A percentile compares a stretch with the other conserved stretches of the same genome.
Evolutionary conservation across 2,113 vertebrate genomes (phyloP).

Genomic region (Aegotheles bennettii): DNA sequence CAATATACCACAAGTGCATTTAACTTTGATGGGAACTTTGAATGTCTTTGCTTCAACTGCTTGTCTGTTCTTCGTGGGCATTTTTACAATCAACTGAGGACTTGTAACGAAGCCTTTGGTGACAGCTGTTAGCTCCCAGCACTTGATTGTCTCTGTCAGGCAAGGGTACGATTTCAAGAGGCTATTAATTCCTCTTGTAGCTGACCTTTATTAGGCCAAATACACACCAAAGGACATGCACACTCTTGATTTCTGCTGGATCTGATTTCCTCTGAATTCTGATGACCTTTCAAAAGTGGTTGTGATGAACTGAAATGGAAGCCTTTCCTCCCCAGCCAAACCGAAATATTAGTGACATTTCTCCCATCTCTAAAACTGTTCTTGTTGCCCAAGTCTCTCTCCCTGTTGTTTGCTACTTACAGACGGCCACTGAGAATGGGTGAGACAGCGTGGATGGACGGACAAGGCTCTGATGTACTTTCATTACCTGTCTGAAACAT

Average conservation of each 20-base stretch:
- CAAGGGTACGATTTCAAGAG: neutral
- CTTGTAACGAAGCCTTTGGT: neutral
- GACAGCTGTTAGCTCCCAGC: neutral
- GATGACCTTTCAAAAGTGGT: neutral
- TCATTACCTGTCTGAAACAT: neutral
- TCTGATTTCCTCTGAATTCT: neutral
- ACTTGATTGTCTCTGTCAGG: neutral
- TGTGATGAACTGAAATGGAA: neutral
- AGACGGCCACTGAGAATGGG: neutral
- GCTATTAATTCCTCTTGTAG: neutral
- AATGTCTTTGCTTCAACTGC: neutral
- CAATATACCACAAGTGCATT: neutral
- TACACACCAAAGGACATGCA: fast-evolving
- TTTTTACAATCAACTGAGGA: neutral
- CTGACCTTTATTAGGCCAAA: neutral
- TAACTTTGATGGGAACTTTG: neutral
- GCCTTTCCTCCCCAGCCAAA: neutral
- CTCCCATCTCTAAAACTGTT: neutral
- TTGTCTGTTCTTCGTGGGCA: neutral
- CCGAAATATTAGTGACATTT: neutral
- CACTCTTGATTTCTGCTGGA: neutral
- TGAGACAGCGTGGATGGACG: neutral
- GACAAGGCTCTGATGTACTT: fast-evolving
- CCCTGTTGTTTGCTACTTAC: neutral
- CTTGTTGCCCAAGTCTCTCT: neutral